Evolutionary conservation across 1,140 invertebrate genomes (phyloP).

Genomic region (Plodia interpunctella): DNA sequence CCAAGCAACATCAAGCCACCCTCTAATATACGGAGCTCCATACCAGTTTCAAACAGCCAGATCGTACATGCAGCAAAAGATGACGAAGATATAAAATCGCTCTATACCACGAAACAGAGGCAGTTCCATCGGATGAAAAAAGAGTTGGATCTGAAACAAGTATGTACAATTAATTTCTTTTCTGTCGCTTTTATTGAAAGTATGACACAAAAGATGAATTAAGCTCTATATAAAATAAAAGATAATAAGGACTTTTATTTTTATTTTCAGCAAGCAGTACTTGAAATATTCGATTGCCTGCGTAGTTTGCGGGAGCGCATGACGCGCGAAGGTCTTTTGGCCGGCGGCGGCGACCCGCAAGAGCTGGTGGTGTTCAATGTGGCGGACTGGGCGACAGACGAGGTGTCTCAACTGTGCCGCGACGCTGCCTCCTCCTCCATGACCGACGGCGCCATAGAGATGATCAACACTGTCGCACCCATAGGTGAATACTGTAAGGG

Average conservation of each 20-base stretch:
- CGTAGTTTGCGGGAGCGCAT: conserved; percentile 45
- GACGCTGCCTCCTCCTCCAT: conserved; percentile 35
- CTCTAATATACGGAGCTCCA: conserved; percentile 11
- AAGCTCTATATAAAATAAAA: too few relatives aligned
- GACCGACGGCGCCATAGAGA: conserved; percentile 36
- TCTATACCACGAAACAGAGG: conserved; percentile 39
- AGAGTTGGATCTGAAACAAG: conserved; percentile 65
- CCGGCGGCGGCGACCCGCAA: conserved; percentile 36
- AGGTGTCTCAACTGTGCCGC: conserved; percentile 49
- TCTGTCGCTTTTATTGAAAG: too few relatives aligned
- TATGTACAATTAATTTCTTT: conserved; percentile 16
- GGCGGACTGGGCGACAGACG: conserved; percentile 56
- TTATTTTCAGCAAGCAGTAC: conserved; percentile 45
- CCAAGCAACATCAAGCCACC: conserved; percentile 28
- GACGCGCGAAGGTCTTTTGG: conserved; percentile 33
- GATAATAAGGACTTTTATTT: conserved; percentile 11
- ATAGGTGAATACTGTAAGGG: conserved; percentile 32
- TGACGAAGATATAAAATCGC: conserved; percentile 37
- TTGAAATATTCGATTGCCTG: conserved; percentile 50
- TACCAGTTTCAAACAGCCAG: conserved; percentile 17
- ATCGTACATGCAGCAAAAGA: conserved; percentile 22
- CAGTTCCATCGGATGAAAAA: conserved; percentile 59
- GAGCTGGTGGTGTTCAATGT: conserved; percentile 60
- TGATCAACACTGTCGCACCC: conserved; percentile 38
- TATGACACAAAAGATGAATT: too few relatives aligned